These are phyloP conservation scores for Sebastes hubbsi DNA, from an alignment of 2,797 vertebrate genomes.

Conservation along the genomic window DNA sequence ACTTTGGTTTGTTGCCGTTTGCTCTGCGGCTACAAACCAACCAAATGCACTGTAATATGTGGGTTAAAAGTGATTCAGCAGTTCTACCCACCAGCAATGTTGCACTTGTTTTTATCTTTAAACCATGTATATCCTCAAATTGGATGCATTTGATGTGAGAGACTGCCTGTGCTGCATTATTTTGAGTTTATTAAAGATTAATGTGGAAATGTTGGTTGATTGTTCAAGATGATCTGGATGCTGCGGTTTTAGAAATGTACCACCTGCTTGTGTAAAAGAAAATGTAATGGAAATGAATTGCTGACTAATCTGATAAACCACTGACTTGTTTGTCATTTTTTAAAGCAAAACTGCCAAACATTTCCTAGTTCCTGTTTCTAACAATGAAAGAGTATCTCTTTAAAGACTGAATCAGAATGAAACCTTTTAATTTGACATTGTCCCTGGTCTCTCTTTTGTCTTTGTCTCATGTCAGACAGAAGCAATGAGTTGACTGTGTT, in stretches of 20 bases:
- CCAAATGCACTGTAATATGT: constrained; percentile 39
- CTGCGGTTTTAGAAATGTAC: background rate
- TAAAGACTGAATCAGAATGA: background rate
- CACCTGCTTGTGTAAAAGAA: background rate
- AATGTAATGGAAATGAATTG: background rate
- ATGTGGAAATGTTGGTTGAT: background rate
- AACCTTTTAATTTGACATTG: background rate
- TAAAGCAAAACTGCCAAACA: background rate
- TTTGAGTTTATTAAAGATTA: constrained; percentile 31
- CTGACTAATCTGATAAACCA: background rate
- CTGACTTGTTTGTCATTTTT: background rate
- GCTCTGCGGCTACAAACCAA: background rate
- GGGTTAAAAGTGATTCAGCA: constrained; percentile 30
- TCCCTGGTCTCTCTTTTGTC: background rate
- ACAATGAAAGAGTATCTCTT: background rate
- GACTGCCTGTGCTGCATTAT: constrained; percentile 9
- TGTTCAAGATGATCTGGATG: background rate
- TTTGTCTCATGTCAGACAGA: background rate
- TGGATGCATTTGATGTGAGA: background rate
- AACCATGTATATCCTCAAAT: constrained; percentile 14
- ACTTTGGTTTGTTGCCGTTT: constrained; percentile 6
- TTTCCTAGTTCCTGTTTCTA: background rate
- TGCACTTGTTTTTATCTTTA: constrained; percentile 33
- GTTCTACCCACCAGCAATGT: constrained; percentile 38
- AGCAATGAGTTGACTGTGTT: background rate